phyloP scores from a whole-genome alignment of 2,113 vertebrate genomes.

The Sisor rabdophorus region DNA sequence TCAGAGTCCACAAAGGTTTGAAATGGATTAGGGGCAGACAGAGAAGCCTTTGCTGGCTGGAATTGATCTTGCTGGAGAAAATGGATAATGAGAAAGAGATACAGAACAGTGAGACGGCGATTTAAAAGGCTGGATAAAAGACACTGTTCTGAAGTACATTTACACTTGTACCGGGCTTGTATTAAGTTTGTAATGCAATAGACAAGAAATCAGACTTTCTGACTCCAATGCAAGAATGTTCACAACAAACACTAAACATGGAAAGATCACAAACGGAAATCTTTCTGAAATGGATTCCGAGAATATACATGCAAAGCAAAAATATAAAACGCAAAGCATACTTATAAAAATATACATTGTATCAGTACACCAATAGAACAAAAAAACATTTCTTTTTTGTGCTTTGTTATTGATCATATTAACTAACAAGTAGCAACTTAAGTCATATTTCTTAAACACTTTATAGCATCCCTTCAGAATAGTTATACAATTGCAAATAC shows the following conservation, averaged over 20 bases:
- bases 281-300: neutral
- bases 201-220: conserved; percentile 27
- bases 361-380: neutral
- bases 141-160: conserved; percentile 24
- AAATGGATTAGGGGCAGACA: conserved; percentile 44
- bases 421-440: neutral
- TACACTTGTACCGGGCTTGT: conserved; percentile 18
- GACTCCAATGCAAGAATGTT: conserved; percentile 24
- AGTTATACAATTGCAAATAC: neutral
- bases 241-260: conserved; percentile 17
- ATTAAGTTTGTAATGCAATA: conserved; percentile 20
- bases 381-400: too few relatives aligned
- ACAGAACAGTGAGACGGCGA: conserved; percentile 43
- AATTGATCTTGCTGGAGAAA: conserved; percentile 62
- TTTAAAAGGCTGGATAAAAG: conserved; percentile 31
- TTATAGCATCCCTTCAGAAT: neutral
- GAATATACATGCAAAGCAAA: neutral
- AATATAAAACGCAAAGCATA: neutral
- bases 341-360: neutral
- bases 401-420: neutral
- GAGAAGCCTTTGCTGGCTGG: conserved; percentile 58
- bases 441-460: neutral
- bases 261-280: neutral
- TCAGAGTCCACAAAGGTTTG: conserved; percentile 40
- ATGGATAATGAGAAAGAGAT: conserved; percentile 52